Evolutionary conservation across 2,113 vertebrate genomes (phyloP).

Genomic region (Protobothrops mucrosquamatus): DNA sequence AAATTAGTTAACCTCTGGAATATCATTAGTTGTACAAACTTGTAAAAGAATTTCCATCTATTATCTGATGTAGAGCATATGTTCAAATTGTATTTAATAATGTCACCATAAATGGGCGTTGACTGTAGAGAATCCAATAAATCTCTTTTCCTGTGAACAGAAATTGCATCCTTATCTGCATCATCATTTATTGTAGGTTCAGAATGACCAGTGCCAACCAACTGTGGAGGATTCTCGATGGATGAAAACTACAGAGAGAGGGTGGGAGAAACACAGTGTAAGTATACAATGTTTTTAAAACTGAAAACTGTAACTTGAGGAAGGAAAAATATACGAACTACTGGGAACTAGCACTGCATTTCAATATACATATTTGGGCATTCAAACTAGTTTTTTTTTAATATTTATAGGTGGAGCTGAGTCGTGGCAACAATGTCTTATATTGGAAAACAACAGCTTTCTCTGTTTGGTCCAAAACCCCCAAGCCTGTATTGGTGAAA

Average conservation of each 20-base stretch:
- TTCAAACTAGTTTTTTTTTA: not conserved
- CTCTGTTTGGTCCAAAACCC: slow-evolving; percentile 67
- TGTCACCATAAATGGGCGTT: not conserved
- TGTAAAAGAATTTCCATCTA: not conserved
- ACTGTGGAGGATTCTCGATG: slow-evolving; percentile 79
- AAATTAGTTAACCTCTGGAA: not conserved
- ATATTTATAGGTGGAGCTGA: slow-evolving; percentile 76
- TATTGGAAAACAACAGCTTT: slow-evolving; percentile 89
- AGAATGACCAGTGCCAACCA: slow-evolving; percentile 96
- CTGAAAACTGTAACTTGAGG: not conserved
- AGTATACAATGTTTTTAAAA: slow-evolving; percentile 42
- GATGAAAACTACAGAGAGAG: slow-evolving; percentile 84
- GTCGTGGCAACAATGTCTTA: slow-evolving; percentile 87
- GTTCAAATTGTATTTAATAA: not conserved
- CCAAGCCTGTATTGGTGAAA: slow-evolving; percentile 86
- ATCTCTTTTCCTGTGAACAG: not conserved
- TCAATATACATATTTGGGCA: not conserved
- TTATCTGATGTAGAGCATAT: not conserved
- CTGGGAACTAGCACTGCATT: not conserved
- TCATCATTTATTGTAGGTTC: slow-evolving; percentile 72
- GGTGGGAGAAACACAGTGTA: slow-evolving; percentile 83
- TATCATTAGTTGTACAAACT: not conserved
- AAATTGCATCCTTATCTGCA: not conserved
- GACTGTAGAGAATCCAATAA: not conserved
- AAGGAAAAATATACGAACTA: not conserved